A percentile compares a stretch with the other conserved stretches of the same genome.
These are phyloP conservation scores for Agonum fuliginosum DNA, from an alignment of 2,888 invertebrate species.

Conservation along the genomic window DNA sequence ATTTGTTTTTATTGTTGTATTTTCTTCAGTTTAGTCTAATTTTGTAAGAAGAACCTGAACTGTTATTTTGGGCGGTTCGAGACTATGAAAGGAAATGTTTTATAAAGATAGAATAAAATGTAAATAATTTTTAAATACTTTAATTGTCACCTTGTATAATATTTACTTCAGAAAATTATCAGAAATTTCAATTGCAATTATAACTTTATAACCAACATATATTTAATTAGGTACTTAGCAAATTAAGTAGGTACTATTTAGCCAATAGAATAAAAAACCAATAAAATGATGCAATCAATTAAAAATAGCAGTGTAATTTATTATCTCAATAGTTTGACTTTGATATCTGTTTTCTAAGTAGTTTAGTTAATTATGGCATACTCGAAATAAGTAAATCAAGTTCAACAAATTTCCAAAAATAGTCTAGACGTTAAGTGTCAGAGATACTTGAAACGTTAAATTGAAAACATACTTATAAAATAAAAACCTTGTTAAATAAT, in stretches of 20 bases:
- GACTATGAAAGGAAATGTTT: conserved; percentile 36
- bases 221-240: conserved; percentile 23
- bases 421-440: conserved; percentile 19
- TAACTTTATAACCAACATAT: conserved; percentile 7
- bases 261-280: conserved; percentile 13
- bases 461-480: not conserved
- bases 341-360: not conserved
- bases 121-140: conserved; percentile 21
- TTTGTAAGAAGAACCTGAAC: too few species aligned
- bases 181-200: conserved; percentile 35
- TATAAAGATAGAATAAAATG: conserved; percentile 15
- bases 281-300: conserved; percentile 9
- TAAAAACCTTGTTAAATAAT: not conserved
- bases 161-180: conserved; percentile 25
- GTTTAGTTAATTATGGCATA: conserved; percentile 11
- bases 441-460: not conserved
- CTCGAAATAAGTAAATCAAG: conserved; percentile 15
- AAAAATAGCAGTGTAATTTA: not conserved
- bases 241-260: conserved; percentile 36
- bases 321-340: conserved; percentile 15
- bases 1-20: too few species aligned
- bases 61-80: too few species aligned
- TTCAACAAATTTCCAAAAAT: conserved; percentile 16
- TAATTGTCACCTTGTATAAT: conserved; percentile 23
- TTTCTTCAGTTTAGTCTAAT: too few species aligned